These are phyloP conservation scores for Danio tinwini DNA, from an alignment of 2,797 vertebrate species.

Conservation along the genomic window DNA sequence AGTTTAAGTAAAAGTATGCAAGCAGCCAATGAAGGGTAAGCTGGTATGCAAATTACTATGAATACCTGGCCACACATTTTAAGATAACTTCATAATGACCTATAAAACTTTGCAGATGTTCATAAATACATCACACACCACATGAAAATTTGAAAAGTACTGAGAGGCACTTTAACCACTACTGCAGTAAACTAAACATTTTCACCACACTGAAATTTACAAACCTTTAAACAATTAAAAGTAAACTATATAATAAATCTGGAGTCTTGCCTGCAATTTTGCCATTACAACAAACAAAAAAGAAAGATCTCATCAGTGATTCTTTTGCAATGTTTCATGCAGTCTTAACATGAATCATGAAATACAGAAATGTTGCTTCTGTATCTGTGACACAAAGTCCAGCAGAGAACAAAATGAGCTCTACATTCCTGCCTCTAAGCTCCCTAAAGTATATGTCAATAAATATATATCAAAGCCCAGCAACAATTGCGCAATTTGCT, in stretches of 20 bases:
- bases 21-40: too few relatives aligned
- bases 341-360: not conserved
- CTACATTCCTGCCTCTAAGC: not conserved
- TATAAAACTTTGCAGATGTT: too few relatives aligned
- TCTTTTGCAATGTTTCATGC: not conserved
- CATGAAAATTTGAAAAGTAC: too few relatives aligned
- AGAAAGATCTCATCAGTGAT: not conserved
- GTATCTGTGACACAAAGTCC: not conserved
- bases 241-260: not conserved
- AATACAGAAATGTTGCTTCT: not conserved
- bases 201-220: too few relatives aligned
- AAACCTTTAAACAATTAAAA: not conserved
- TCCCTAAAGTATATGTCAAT: not conserved
- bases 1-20: too few relatives aligned
- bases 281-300: not conserved
- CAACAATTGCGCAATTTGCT: constrained; percentile 35
- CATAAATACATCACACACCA: too few relatives aligned
- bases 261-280: not conserved
- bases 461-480: not conserved
- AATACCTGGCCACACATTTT: too few relatives aligned
- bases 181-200: too few relatives aligned
- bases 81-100: too few relatives aligned
- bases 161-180: too few relatives aligned
- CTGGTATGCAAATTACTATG: too few relatives aligned
- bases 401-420: not conserved